Conservation (phyloP, 2,797 vertebrate genomes). For the Sebastolobus altivelis region DNA sequence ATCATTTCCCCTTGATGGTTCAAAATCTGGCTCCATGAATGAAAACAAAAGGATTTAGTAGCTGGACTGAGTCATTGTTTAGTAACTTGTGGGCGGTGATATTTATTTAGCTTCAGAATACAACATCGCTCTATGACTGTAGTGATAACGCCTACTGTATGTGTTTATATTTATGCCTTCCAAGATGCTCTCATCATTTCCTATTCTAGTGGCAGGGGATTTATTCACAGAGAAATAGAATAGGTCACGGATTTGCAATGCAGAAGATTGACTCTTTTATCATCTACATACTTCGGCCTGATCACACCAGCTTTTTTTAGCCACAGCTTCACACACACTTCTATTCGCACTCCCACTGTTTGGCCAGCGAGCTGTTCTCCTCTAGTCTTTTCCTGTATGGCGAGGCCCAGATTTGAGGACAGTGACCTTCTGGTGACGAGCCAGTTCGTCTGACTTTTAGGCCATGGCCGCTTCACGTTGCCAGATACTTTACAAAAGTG, state of each 20-base stretch:
- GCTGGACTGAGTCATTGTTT: conserved; percentile 27
- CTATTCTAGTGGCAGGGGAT: neutral
- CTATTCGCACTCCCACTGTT: neutral
- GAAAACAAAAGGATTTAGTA: conserved; percentile 21
- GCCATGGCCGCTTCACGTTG: neutral
- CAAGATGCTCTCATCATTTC: conserved; percentile 1
- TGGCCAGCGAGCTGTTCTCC: conserved; percentile 27
- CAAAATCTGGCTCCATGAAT: conserved; percentile 11
- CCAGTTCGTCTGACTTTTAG: conserved; percentile 24
- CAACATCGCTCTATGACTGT: conserved; percentile 11
- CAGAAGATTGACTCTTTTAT: neutral
- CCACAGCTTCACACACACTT: conserved; percentile 13
- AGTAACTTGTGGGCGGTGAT: conserved; percentile 7
- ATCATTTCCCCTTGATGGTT: neutral
- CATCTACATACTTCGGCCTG: neutral
- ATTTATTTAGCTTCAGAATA: conserved; percentile 9
- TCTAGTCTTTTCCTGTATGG: conserved; percentile 25
- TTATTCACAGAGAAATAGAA: neutral
- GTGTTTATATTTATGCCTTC: conserved; percentile 34
- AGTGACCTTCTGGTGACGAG: conserved; percentile 16
- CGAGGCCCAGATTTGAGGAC: conserved; percentile 6
- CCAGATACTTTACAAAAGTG: conserved; percentile 5
- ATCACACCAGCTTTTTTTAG: conserved; percentile 8
- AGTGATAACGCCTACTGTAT: conserved; percentile 7
- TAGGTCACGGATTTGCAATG: neutral